Percentiles rank a stretch among this genome's conserved stretches.
Evolutionary conservation across 1,140 invertebrate species (phyloP).

Genomic region (Manduca sexta): DNA sequence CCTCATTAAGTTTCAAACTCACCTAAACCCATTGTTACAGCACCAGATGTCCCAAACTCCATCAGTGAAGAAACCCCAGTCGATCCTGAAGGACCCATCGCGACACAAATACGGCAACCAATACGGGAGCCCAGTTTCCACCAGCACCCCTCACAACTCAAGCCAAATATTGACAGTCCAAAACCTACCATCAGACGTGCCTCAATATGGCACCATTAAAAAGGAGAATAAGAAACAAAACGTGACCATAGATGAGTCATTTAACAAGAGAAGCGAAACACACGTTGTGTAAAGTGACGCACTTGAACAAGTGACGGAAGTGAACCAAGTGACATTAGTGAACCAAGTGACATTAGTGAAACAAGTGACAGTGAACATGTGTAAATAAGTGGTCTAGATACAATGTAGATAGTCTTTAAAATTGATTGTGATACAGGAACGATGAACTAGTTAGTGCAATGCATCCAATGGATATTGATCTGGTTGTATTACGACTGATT

Average conservation of each 20-base stretch:
- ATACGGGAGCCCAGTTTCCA: slow-evolving; percentile 62
- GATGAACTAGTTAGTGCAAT: slow-evolving; percentile 5
- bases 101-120: slow-evolving; percentile 74
- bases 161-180: slow-evolving; percentile 70
- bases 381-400: slow-evolving; percentile 40
- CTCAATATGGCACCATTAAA: slow-evolving; percentile 69
- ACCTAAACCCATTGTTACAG: slow-evolving; percentile 37
- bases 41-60: slow-evolving; percentile 49
- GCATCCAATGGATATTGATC: too few species aligned
- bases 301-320: slow-evolving; percentile 9
- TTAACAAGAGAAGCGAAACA: slow-evolving; percentile 59
- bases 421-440: slow-evolving; percentile 63
- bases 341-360: too few species aligned
- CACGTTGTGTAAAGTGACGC: slow-evolving; percentile 49
- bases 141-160: slow-evolving; percentile 58
- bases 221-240: slow-evolving; percentile 70
- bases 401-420: slow-evolving; percentile 59
- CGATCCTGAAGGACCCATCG: slow-evolving; percentile 76
- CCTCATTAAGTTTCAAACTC: neutral
- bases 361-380: too few species aligned
- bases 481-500: slow-evolving; percentile 4
- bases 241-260: slow-evolving; percentile 63
- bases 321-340: too few species aligned
- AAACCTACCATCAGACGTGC: slow-evolving; percentile 59
- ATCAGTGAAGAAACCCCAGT: slow-evolving; percentile 72